phyloP scores from a whole-genome alignment of 2,888 invertebrate genomes.

The Mechanitis messenoides region DNA sequence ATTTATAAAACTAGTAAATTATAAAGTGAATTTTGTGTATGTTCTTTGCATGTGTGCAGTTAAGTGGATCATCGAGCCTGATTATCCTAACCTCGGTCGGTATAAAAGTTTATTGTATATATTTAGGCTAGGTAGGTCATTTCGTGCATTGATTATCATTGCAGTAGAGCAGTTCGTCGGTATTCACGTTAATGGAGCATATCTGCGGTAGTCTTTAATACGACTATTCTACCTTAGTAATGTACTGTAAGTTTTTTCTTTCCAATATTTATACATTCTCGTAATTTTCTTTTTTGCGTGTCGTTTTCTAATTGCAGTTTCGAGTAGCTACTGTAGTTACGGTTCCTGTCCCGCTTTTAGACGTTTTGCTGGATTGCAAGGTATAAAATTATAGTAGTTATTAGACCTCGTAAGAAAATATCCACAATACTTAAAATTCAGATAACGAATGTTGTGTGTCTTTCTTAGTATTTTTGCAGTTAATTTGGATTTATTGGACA shows the following conservation, averaged over 20 bases:
- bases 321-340: not conserved
- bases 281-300: slow-evolving; percentile 2
- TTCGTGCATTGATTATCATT: slow-evolving; percentile 2
- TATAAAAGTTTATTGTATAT: not conserved
- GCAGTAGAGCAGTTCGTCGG: not conserved
- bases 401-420: not conserved
- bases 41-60: slow-evolving; percentile 2
- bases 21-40: slow-evolving; percentile 1
- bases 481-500: too few relatives aligned
- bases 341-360: slow-evolving; percentile 1
- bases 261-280: not conserved
- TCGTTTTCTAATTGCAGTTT: slow-evolving; percentile 2
- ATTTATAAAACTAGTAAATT: not conserved
- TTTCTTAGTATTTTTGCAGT: too few relatives aligned
- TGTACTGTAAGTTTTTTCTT: not conserved
- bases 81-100: not conserved
- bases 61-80: not conserved
- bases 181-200: not conserved
- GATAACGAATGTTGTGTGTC: too few relatives aligned
- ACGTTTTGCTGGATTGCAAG: slow-evolving; percentile 1
- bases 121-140: not conserved
- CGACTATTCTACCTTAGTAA: not conserved
- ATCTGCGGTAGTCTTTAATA: not conserved
- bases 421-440: not conserved
- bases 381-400: not conserved